Conservation (phyloP, 1,140 invertebrate genomes). For the Ceratina australensis region DNA sequence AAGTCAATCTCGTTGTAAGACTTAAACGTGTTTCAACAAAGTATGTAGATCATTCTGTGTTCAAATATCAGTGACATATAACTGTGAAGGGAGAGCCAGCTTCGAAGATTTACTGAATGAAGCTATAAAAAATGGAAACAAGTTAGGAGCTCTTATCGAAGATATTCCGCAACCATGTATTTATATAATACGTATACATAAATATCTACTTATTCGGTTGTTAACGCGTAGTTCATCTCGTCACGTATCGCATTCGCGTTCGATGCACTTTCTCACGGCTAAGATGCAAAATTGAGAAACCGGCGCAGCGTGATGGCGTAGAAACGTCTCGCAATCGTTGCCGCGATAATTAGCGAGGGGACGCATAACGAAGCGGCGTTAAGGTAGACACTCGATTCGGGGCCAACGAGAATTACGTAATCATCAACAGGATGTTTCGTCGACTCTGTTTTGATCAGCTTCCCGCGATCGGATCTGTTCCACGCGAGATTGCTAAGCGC, state of each 20-base stretch:
- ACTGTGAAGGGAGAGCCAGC: no score
- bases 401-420: conserved; percentile 14
- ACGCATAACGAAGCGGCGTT: conserved; percentile 18
- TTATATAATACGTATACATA: no score
- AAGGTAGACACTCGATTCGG: conserved; percentile 23
- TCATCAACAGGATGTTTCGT: conserved; percentile 24
- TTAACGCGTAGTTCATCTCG: conserved; percentile 19
- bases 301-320: no score
- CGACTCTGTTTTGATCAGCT: conserved; percentile 14
- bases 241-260: conserved; percentile 14
- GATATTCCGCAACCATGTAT: no score
- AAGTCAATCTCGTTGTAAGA: no score
- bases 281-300: conserved; percentile 16
- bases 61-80: no score
- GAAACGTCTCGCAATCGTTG: conserved; percentile 17
- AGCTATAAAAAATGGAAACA: no score
- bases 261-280: conserved; percentile 54
- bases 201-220: conserved; percentile 6
- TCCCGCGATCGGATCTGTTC: not conserved
- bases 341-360: conserved; percentile 14
- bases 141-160: no score
- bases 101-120: no score
- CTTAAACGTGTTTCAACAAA: no score
- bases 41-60: no score
- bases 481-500: no score